Conservation (phyloP, 2,113 vertebrate genomes). For the Elaphurus davidianus region DNA sequence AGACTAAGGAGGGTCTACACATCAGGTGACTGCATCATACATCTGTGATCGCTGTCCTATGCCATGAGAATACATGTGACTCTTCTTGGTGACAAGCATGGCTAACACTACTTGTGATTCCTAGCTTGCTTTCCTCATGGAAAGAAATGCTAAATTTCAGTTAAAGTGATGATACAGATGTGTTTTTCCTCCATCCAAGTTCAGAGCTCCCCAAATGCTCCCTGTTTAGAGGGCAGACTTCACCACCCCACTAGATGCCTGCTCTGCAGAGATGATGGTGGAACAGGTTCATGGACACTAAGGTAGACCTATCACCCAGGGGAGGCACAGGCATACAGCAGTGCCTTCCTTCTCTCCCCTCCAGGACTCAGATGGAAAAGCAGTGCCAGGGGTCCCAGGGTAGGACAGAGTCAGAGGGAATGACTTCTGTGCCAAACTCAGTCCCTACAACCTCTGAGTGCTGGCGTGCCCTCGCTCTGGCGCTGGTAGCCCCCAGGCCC, state of each 20-base stretch:
- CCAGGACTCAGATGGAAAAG: neutral
- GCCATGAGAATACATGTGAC: neutral
- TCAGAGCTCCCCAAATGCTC: neutral
- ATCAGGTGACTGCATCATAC: fast-evolving
- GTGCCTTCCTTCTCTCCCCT: neutral
- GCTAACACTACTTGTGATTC: neutral
- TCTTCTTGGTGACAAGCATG: neutral
- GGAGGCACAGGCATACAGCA: neutral
- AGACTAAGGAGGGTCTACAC: neutral
- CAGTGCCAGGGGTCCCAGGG: fast-evolving
- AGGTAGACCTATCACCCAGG: too few relatives aligned
- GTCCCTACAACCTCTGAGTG: neutral
- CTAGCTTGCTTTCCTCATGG: neutral
- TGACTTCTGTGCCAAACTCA: neutral
- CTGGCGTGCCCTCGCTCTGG: fast-evolving
- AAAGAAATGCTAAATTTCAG: neutral
- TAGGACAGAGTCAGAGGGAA: neutral
- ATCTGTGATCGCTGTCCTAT: neutral
- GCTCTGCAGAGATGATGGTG: neutral
- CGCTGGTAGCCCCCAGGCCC: fast-evolving
- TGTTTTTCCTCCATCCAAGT: neutral
- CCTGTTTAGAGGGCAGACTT: neutral
- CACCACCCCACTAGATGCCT: neutral
- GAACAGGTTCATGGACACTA: neutral
- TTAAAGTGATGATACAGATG: neutral